A percentile compares a stretch with the other conserved stretches of the same genome.
phyloP scores from a whole-genome alignment of 2,888 invertebrate species.

The Sesamia inferens region DNA sequence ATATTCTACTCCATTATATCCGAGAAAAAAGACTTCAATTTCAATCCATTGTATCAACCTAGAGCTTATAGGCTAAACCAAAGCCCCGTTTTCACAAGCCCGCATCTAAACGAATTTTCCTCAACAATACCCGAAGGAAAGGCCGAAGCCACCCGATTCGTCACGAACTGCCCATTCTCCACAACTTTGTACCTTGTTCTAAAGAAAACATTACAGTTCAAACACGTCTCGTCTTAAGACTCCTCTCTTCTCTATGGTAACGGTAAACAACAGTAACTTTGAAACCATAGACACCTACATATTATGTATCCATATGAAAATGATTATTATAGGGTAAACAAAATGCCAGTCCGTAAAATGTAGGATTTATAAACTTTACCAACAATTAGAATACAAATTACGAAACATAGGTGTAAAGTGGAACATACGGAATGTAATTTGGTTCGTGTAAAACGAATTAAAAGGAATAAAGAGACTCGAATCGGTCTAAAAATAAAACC shows the following conservation, averaged over 20 bases:
- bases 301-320: background rate
- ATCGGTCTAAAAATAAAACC: slow-evolving; percentile 32
- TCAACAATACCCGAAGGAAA: slow-evolving; percentile 52
- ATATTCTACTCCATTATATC: slow-evolving; percentile 43
- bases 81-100: slow-evolving; percentile 59
- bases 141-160: slow-evolving; percentile 53
- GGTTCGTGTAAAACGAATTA: slow-evolving; percentile 28
- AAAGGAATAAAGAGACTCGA: slow-evolving; percentile 27
- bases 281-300: background rate
- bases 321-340: background rate
- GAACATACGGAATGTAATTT: slow-evolving; percentile 48
- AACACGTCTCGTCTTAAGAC: slow-evolving; percentile 10
- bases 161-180: slow-evolving; percentile 60
- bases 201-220: slow-evolving; percentile 41
- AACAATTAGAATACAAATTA: slow-evolving; percentile 34
- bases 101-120: slow-evolving; percentile 62
- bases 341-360: background rate
- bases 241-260: background rate
- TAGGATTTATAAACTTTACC: slow-evolving; percentile 9
- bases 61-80: slow-evolving; percentile 64
- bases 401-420: slow-evolving; percentile 39
- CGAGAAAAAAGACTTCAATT: slow-evolving; percentile 49
- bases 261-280: slow-evolving; percentile 13
- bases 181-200: slow-evolving; percentile 40
- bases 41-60: slow-evolving; percentile 60